Conservation (phyloP, 2,888 invertebrate species). For the Allacma fusca region DNA sequence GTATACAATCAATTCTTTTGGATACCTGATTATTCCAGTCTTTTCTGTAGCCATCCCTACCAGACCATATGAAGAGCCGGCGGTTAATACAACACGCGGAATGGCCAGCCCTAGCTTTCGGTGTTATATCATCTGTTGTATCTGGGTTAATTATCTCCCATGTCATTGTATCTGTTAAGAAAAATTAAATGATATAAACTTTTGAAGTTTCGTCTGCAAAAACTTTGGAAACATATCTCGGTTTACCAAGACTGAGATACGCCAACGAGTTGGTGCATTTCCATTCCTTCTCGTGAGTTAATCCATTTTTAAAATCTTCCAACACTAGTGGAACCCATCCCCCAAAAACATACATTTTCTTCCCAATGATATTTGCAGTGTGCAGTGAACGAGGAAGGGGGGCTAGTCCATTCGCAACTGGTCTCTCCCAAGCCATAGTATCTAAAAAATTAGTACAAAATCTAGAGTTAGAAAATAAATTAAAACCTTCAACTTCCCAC, state of each 20-base stretch:
- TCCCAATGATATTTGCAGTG: conserved; percentile 92
- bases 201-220: no score
- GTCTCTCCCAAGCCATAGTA: conserved; percentile 91
- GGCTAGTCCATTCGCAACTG: conserved; percentile 82
- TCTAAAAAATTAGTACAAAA: conserved; percentile 67
- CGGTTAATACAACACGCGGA: conserved; percentile 96
- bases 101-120: conserved; percentile 95
- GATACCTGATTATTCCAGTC: conserved; percentile 91
- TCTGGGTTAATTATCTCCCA: conserved; percentile 94
- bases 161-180: conserved; percentile 76
- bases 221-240: no score
- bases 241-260: conserved; percentile 83
- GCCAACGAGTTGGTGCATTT: conserved; percentile 98
- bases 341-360: conserved; percentile 98
- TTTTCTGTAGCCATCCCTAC: conserved; percentile 97
- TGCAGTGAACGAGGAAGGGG: conserved; percentile 96
- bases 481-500: neutral
- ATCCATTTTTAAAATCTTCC: conserved; percentile 87
- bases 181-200: neutral
- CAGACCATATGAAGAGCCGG: conserved; percentile 98
- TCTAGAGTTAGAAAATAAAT: neutral
- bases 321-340: conserved; percentile 98
- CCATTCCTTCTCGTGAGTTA: conserved; percentile 97
- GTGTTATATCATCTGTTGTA: conserved; percentile 81
- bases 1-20: neutral